Evolutionary conservation across 2,888 invertebrate species (phyloP), one percentile per base, ranked within the genome.

Genomic region (Drosophila birchii): DNA sequence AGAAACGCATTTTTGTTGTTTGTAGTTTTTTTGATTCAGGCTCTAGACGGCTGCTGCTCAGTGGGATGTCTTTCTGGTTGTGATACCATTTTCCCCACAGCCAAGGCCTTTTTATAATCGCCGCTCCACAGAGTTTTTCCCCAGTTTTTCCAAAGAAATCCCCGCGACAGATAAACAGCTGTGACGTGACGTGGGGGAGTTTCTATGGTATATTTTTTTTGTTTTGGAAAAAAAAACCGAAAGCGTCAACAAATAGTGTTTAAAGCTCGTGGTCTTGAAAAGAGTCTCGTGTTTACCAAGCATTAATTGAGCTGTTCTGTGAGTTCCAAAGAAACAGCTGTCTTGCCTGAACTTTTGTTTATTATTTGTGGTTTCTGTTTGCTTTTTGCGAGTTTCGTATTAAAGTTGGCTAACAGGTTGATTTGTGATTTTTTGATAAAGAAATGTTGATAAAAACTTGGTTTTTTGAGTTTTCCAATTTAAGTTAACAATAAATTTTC

Each of bases 41-140:
- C 20, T 59, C 29, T n/a, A 29, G 8, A 29, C 14, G 32, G 29
- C 12, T 18, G 32, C n/a, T 47, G 32, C 53, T 45, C 34, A 29
- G 26, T 29, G 47, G 39, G 23, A 39, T 47, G 34, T 36, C 45
- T 47, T 2, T n/a, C 18, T 32, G 60, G 12, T 20, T 67, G 53
- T 54, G 62, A 54, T 62, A n/a, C 34, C 34, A 12, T 20, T 38
- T 56, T 64, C 41, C 36, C n/a, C 29, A 7, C 12, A 38, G 18
- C 12, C 63, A n/a, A 14, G n/a, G 63, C 63, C 39, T 32, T 56
- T 68, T 56, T 68, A 68, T 68, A 68, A 36, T 23, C 43, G 20
- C 5, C 16, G 6, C n/a, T 47, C 11, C 2, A 29, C 1, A 32
- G 29, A 26, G 26, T 12, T 18, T 20, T 44, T 20, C 34, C 8